Base-by-base conservation (phyloP, 2,888 invertebrate species). In the Micoletzkya japonica region DNA sequence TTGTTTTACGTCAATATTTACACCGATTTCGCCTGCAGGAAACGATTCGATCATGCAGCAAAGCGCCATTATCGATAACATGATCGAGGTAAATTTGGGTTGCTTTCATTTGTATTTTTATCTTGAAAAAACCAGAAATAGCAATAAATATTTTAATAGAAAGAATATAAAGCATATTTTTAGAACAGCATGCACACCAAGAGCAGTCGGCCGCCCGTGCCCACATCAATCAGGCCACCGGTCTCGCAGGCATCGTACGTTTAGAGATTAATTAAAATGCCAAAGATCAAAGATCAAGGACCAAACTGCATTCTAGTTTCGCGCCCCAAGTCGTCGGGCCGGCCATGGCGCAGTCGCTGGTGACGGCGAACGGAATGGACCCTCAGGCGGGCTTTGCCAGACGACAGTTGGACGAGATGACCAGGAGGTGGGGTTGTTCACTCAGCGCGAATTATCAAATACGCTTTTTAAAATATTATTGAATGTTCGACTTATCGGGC, bases 381-480 rank as follows among this genome's bases (percentile, higher is more conserved):
- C 24, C 71, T 6, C 54, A 66, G 7, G 32, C 30, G 17, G 68
- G 68, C 56, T 75, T 74, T 1, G 76, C 76, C 0, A 54, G 79
- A 61, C 69, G 76, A 36, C 77, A 78, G 30, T 54, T 79, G 10
- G 79, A 79, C 36, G 77, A 79, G 30, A 78, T 79, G 68, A 75
- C 79, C 0, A 61, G 79, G 39, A 73, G 77, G 76, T 77, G 20
- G 17, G 52, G 17, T 37, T 52, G 17, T 54, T 2, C 28, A 14
- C 17, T 2, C 26, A 54, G 30, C 26, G 17, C 50, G 6, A 4
- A 50, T 50, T n/a, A 24, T 50, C 20, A n/a, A 50, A n/a, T 50
- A 20, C 50, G 24, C 24, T 20, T 28, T 28, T 54, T 2, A 3
- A 26, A 3, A 28, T 54, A 54, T 54, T n/a, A 6, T 54, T n/a